Base-by-base conservation (phyloP, 2,888 invertebrate species). In the Augochlorella aurata region DNA sequence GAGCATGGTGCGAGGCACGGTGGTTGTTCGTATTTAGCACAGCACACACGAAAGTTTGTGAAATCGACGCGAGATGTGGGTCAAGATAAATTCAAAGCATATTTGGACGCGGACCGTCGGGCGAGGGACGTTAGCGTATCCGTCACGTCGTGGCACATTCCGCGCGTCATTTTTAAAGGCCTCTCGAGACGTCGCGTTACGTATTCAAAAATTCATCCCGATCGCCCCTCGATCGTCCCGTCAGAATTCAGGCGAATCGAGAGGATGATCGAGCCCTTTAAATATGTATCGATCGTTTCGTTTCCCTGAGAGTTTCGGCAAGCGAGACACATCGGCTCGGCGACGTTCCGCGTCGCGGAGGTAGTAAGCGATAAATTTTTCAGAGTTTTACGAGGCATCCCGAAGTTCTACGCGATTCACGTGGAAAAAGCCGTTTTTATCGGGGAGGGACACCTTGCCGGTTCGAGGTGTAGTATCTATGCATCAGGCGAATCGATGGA, bases 361-460 rank as follows among this genome's bases (percentile, higher is more conserved):
- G 82, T 80, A 74, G 84, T 70, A 75, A 77, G 85, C 83, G 76
- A 90, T 90, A 89, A 87, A 90, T 91, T 90, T 90, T 90, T 89
- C 83, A 86, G 77, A 88, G 79, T 86, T 89, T 87, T 87, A 87
- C 89, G 87, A 89, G 85, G 79, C 84, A 75, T 70, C 79, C 69
- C 80, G 80, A 84, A 84, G 77, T 68, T 86, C 84, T 85, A 81
- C 86, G 79, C 84, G 85, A 88, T 81, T 88, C 84, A 44, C 66
- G 54, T 58, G 74, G 76, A 76, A 69, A 83, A 69, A 88, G 81
- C 85, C 84, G 84, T 86, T 90, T 86, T 77, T 70, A 73, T 66
- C 54, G 14, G 71, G 78, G 61, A 69, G 68, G 82, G 85, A 78
- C 85, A 78, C 58, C 75, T 70, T 54, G 38, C 50, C 63, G 54